Evolutionary conservation across 2,888 invertebrate genomes (phyloP).

Genomic region (Pocota personata): DNA sequence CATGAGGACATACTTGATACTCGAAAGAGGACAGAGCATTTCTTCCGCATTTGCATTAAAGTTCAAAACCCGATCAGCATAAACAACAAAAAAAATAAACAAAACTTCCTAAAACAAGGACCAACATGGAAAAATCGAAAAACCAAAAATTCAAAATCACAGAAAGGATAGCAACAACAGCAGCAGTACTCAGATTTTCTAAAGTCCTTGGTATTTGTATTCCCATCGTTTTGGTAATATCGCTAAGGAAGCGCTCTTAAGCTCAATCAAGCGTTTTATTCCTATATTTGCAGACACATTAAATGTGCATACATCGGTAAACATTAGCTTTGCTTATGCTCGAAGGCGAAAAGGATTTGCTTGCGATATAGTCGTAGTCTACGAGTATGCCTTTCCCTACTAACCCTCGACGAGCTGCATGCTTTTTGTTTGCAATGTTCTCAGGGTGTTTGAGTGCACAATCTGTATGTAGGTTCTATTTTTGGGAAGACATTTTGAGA

Average conservation of each 20-base stretch:
- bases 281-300: constrained; percentile 75
- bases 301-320: constrained; percentile 75
- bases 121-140: constrained; percentile 2
- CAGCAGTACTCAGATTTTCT: constrained; percentile 21
- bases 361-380: constrained; percentile 45
- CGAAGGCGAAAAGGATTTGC: constrained; percentile 70
- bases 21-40: constrained; percentile 10
- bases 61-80: constrained; percentile 37
- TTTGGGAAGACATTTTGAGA: constrained; percentile 30
- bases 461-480: constrained; percentile 3
- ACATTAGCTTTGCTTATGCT: constrained; percentile 75
- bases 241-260: constrained; percentile 68
- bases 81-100: constrained; percentile 6
- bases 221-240: constrained; percentile 71
- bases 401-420: not conserved
- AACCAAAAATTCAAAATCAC: constrained; percentile 22
- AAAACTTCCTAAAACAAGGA: constrained; percentile 41
- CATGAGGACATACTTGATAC: constrained; percentile 38
- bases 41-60: constrained; percentile 55
- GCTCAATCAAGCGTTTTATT: constrained; percentile 76
- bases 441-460: not conserved
- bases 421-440: constrained; percentile 44
- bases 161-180: constrained; percentile 29
- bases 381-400: constrained; percentile 6
- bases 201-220: constrained; percentile 63